A percentile compares a stretch with the other conserved stretches of the same genome.
These are phyloP conservation scores for Thunnus albacares DNA, from an alignment of 2,797 vertebrate genomes.

Conservation along the genomic window DNA sequence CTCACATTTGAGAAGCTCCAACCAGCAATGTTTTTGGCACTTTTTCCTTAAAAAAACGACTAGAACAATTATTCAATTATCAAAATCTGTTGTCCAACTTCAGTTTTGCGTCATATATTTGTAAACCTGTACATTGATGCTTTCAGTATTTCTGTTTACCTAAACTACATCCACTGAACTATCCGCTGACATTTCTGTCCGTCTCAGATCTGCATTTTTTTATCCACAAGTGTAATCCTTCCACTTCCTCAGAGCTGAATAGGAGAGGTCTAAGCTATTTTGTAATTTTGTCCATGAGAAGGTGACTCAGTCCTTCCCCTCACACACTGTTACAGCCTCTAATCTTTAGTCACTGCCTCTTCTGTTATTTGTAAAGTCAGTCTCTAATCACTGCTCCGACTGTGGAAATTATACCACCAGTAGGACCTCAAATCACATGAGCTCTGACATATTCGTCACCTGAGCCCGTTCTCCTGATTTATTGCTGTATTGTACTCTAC, in stretches of 20 bases:
- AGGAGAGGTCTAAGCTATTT: slow-evolving; percentile 10
- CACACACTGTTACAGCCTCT: slow-evolving; percentile 47
- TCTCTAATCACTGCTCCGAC: slow-evolving; percentile 59
- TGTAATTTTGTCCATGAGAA: slow-evolving; percentile 41
- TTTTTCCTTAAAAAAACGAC: no score
- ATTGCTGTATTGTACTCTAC: slow-evolving; percentile 36
- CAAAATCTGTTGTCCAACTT: no score
- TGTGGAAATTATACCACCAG: slow-evolving; percentile 34
- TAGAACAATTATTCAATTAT: no score
- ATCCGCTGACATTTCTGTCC: no score
- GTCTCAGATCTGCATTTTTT: neutral
- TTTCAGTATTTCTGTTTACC: no score
- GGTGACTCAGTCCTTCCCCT: slow-evolving; percentile 69
- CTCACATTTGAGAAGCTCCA: no score
- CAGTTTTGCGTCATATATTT: neutral
- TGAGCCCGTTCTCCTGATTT: slow-evolving; percentile 50
- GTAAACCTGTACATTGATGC: neutral
- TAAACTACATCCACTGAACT: neutral
- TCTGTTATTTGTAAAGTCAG: slow-evolving; percentile 62
- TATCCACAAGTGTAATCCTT: neutral
- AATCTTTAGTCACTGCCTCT: slow-evolving; percentile 47
- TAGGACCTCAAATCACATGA: slow-evolving; percentile 26
- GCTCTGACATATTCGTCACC: slow-evolving; percentile 43
- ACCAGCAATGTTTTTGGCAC: no score
- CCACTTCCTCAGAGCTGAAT: slow-evolving; percentile 18